These are phyloP conservation scores for Pararge aegeria DNA, from an alignment of 1,140 invertebrate genomes.

Conservation along the genomic window DNA sequence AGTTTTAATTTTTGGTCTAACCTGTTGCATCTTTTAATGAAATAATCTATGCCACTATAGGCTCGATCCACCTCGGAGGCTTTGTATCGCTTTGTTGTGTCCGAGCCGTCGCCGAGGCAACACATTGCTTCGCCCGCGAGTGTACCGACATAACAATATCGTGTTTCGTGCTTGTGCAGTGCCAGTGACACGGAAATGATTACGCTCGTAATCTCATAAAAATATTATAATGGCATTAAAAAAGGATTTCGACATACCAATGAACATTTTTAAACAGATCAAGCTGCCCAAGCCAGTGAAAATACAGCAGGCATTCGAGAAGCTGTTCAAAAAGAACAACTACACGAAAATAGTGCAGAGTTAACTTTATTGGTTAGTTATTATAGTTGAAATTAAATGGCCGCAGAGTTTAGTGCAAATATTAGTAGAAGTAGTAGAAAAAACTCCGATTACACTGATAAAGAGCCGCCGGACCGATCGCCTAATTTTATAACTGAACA, in stretches of 20 bases:
- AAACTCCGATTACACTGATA: slow-evolving; percentile 25
- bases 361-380: slow-evolving; percentile 39
- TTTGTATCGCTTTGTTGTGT: slow-evolving; percentile 62
- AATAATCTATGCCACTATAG: slow-evolving; percentile 48
- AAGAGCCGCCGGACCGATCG: slow-evolving; percentile 52
- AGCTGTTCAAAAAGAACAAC: slow-evolving; percentile 68
- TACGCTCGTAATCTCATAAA: slow-evolving; percentile 47
- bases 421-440: slow-evolving; percentile 61
- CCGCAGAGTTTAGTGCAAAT: slow-evolving; percentile 63
- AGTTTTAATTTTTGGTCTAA: neutral
- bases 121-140: slow-evolving; percentile 32
- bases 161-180: slow-evolving; percentile 50
- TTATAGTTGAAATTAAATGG: slow-evolving; percentile 55
- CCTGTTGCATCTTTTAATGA: slow-evolving; percentile 11
- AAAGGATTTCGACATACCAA: slow-evolving; percentile 69
- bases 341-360: slow-evolving; percentile 74
- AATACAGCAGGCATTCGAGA: slow-evolving; percentile 67
- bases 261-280: slow-evolving; percentile 67
- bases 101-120: slow-evolving; percentile 62
- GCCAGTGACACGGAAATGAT: slow-evolving; percentile 62
- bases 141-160: slow-evolving; percentile 36
- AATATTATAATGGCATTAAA: slow-evolving; percentile 68
- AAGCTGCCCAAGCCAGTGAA: slow-evolving; percentile 65
- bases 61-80: slow-evolving; percentile 49
- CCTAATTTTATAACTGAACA: slow-evolving; percentile 61